phyloP scores from a whole-genome alignment of 1,140 invertebrate genomes.

The Meloidogyne chitwoodi region DNA sequence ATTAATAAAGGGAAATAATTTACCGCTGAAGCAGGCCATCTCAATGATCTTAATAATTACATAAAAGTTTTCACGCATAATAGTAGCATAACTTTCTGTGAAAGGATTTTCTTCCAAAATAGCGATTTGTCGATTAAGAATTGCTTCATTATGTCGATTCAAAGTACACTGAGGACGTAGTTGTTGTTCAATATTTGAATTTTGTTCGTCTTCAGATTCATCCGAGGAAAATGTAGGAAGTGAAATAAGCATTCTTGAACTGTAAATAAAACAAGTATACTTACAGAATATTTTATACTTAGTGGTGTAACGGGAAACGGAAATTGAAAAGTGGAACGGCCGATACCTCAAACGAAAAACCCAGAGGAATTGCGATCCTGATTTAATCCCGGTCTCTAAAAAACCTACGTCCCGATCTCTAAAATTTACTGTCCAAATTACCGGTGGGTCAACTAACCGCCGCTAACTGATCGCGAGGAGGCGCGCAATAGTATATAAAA shows the following conservation, averaged over 20 bases:
- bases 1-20: not conserved
- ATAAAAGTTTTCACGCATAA: not conserved
- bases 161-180: not conserved
- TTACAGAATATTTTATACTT: too few relatives aligned
- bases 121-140: not conserved
- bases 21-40: not conserved
- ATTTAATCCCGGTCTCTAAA: too few relatives aligned
- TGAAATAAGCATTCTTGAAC: not conserved
- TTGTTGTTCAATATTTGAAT: not conserved
- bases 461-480: too few relatives aligned
- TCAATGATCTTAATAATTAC: not conserved
- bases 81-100: not conserved
- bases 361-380: too few relatives aligned
- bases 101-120: not conserved
- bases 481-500: too few relatives aligned
- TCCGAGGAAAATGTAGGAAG: not conserved
- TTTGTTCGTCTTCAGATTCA: not conserved
- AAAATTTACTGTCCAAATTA: too few relatives aligned
- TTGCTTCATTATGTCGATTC: not conserved
- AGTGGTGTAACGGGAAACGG: too few relatives aligned
- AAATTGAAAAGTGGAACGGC: too few relatives aligned
- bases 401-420: too few relatives aligned
- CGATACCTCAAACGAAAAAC: too few relatives aligned
- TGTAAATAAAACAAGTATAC: too few relatives aligned
- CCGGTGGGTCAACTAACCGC: too few relatives aligned